These are phyloP conservation scores for Apistogramma diplotaenia DNA, from an alignment of 2,113 vertebrate species.

Conservation along the genomic window DNA sequence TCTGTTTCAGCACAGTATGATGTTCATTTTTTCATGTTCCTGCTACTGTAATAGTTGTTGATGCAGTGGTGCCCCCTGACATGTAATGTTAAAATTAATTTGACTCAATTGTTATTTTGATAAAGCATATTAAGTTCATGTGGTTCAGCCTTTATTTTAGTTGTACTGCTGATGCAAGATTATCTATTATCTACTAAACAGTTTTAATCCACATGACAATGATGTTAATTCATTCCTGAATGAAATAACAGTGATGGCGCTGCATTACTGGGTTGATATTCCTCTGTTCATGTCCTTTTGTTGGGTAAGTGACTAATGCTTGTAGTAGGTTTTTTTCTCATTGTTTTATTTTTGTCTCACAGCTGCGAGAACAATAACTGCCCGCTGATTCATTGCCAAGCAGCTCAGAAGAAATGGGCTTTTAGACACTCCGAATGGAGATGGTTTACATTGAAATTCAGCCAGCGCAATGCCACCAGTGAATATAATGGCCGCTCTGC, in stretches of 20 bases:
- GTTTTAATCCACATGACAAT: not conserved
- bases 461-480: slow-evolving; percentile 35
- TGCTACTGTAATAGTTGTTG: no score
- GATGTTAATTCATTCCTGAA: not conserved
- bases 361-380: slow-evolving; percentile 12
- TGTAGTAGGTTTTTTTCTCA: slow-evolving; percentile 1
- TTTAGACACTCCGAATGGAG: slow-evolving; percentile 42
- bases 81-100: no score
- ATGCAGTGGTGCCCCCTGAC: no score
- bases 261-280: not conserved
- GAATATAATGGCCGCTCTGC: slow-evolving; percentile 43
- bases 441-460: slow-evolving; percentile 54
- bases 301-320: slow-evolving; percentile 19
- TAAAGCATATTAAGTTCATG: no score
- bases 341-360: slow-evolving; percentile 14
- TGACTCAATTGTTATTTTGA: no score
- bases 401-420: slow-evolving; percentile 27
- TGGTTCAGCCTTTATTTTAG: no score
- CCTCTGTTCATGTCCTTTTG: not conserved
- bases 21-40: no score
- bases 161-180: not conserved
- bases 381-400: slow-evolving; percentile 26
- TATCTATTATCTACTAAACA: not conserved
- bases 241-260: not conserved
- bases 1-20: not conserved